Percentiles rank a stretch among this genome's conserved stretches.
Conservation (phyloP, 2,113 vertebrate species). For the Clupea harengus region DNA sequence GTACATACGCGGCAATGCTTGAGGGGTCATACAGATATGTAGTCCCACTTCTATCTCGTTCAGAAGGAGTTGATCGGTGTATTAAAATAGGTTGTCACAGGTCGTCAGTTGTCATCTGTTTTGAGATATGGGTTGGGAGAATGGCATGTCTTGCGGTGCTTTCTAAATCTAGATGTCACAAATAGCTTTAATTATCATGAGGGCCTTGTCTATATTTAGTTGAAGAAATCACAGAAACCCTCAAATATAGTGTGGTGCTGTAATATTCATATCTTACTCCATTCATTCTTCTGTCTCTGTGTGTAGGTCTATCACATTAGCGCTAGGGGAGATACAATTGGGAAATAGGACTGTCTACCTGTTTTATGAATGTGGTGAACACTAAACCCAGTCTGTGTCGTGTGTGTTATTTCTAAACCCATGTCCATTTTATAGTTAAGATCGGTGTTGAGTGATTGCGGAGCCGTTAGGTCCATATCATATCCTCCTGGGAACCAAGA, state of each 20-base stretch:
- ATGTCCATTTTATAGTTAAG: not conserved
- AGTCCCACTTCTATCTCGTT: not conserved
- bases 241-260: not conserved
- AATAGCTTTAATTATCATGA: slow-evolving; percentile 47
- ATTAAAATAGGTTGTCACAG: slow-evolving; percentile 25
- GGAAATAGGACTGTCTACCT: slow-evolving; percentile 1
- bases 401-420: not conserved
- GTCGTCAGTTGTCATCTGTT: slow-evolving; percentile 5
- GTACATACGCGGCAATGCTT: not conserved
- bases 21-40: not conserved
- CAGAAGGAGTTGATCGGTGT: not conserved
- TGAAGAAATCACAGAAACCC: slow-evolving; percentile 26
- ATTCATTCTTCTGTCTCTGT: not conserved
- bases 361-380: not conserved
- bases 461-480: not conserved
- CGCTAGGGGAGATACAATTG: not conserved
- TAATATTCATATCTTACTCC: not conserved
- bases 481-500: not conserved
- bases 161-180: slow-evolving; percentile 42
- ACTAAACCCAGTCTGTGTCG: not conserved
- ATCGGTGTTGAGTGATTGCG: not conserved
- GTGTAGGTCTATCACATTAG: not conserved
- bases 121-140: not conserved
- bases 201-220: slow-evolving; percentile 50
- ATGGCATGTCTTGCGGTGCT: slow-evolving; percentile 20